phyloP scores from a whole-genome alignment of 2,888 invertebrate species.

The Zaprionus bogoriensis region DNA sequence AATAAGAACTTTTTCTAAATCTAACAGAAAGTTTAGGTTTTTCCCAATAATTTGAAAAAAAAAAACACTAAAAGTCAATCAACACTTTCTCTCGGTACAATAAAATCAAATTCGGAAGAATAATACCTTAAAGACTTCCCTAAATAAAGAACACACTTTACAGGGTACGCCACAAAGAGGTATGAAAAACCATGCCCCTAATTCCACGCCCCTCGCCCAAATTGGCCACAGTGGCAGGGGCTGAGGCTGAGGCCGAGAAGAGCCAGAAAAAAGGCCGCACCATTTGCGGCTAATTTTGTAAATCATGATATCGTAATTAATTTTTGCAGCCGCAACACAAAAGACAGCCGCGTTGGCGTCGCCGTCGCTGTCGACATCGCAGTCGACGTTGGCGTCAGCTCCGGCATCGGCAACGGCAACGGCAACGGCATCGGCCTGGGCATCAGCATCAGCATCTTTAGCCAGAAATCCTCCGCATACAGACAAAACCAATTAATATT shows the following conservation, averaged over 20 bases:
- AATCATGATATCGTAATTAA: constrained; percentile 76
- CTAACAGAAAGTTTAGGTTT: too few relatives aligned
- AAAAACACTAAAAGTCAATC: too few relatives aligned
- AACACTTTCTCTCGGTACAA: too few relatives aligned
- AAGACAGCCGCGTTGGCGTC: constrained; percentile 31
- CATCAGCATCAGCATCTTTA: constrained; percentile 45
- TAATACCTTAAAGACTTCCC: too few relatives aligned
- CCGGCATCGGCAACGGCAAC: constrained; percentile 1
- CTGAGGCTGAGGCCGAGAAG: not conserved
- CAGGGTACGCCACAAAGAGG: constrained; percentile 9
- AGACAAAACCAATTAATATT: constrained; percentile 80
- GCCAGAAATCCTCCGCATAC: constrained; percentile 64
- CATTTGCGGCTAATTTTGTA: constrained; percentile 78
- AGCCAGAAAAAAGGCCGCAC: constrained; percentile 55
- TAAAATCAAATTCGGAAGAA: too few relatives aligned
- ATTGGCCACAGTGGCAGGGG: constrained; percentile 6
- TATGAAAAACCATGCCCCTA: constrained; percentile 9
- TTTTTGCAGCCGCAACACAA: constrained; percentile 68
- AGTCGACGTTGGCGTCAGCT: not conserved
- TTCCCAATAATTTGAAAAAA: too few relatives aligned
- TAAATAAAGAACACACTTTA: not conserved
- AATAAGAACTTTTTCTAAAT: too few relatives aligned
- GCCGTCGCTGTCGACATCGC: not conserved
- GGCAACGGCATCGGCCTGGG: not conserved
- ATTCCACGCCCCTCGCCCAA: constrained; percentile 31